Conservation (phyloP, 2,888 invertebrate genomes). For the Agrotis exclamationis region DNA sequence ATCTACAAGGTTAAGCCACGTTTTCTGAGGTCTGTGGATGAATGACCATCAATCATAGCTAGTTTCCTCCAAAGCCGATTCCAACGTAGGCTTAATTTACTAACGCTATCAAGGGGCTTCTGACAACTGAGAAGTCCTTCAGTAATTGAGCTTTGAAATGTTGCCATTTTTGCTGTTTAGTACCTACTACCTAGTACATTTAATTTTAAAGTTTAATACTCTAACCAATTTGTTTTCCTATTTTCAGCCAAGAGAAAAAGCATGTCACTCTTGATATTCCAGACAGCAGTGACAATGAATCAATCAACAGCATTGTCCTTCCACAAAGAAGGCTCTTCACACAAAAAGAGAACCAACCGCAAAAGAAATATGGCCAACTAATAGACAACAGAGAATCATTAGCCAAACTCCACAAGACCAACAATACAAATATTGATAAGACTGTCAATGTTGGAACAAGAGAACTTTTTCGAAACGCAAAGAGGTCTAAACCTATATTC, state of each 20-base stretch:
- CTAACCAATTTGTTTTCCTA: slow-evolving; percentile 25
- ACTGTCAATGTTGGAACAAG: slow-evolving; percentile 73
- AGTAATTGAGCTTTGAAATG: no score
- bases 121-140: no score
- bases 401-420: slow-evolving; percentile 72
- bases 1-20: no score
- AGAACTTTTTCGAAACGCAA: slow-evolving; percentile 76
- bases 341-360: slow-evolving; percentile 76
- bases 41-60: no score
- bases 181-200: no score
- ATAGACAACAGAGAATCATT: slow-evolving; percentile 75
- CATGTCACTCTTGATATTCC: slow-evolving; percentile 78
- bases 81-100: no score
- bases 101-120: no score
- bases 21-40: no score
- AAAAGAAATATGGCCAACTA: slow-evolving; percentile 75
- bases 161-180: no score
- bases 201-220: no score
- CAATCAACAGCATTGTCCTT: slow-evolving; percentile 83
- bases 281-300: slow-evolving; percentile 85
- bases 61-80: no score
- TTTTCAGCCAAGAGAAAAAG: slow-evolving; percentile 81
- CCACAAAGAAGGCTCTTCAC: slow-evolving; percentile 82
- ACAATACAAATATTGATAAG: slow-evolving; percentile 70
- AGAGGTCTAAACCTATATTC: slow-evolving; percentile 76